Evolutionary conservation across 2,797 vertebrate genomes (phyloP).

Genomic region (Anguilla anguilla): DNA sequence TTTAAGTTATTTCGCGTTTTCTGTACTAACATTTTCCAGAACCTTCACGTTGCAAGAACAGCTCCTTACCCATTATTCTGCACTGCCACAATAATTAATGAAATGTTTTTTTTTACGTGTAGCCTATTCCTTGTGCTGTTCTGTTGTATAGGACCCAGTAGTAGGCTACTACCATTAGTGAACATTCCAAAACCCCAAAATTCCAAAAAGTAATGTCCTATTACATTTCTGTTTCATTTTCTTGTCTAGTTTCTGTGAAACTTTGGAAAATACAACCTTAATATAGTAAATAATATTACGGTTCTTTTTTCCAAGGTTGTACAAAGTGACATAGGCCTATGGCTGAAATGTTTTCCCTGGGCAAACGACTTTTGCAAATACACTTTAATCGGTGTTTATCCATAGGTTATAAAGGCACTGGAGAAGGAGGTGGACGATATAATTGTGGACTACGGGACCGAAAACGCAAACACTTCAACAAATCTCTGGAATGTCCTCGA

Average conservation of each 20-base stretch:
- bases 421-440: slow-evolving; percentile 26
- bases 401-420: background rate
- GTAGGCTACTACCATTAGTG: background rate
- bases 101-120: too few relatives aligned
- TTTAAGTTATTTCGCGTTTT: background rate
- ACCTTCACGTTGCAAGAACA: background rate
- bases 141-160: background rate
- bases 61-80: background rate
- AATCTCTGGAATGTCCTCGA: slow-evolving; percentile 22
- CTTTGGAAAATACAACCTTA: background rate
- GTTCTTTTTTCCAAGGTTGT: too few relatives aligned
- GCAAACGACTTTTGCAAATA: background rate
- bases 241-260: background rate
- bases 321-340: background rate
- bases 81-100: too few relatives aligned
- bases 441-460: slow-evolving; percentile 14
- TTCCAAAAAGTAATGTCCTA: background rate
- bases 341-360: background rate
- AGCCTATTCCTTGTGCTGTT: background rate
- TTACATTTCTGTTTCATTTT: background rate
- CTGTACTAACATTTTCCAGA: background rate
- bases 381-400: background rate
- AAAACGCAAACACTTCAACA: background rate
- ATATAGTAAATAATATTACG: background rate
- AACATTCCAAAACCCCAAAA: background rate